Base-by-base conservation (phyloP, 2,888 invertebrate genomes). In the Agrotis segetum region DNA sequence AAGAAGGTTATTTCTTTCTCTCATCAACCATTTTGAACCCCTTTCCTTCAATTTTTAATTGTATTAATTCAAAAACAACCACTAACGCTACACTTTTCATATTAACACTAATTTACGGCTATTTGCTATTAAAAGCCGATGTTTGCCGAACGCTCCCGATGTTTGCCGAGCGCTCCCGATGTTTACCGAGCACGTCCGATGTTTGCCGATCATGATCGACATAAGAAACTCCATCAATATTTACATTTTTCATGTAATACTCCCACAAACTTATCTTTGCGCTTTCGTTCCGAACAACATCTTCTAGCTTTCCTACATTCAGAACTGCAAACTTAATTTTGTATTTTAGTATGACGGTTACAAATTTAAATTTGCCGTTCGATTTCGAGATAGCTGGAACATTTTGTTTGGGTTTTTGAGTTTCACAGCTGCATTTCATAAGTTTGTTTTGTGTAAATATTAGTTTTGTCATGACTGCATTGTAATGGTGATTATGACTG, bases 141-240 rank as follows among this genome's bases (percentile, higher is more conserved):
- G 82, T 81, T 71, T 74, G 50, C 77, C 77, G 77, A 75, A 67
- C 60, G 78, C 74, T 65, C 71, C 81, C 83, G 87, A 85, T 71
- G 82, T 81, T 71, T 74, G 47, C 77, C 77, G 77, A 75, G 67
- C 63, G 78, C 74, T 65, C 71, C 74, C 80, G 87, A 79, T 69
- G 84, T 85, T 72, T 79, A 34, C 79, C 79, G 80, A 83, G 63
- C 72, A 63, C 67, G 60, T 52, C 80, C 88, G 85, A 85, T 83
- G 85, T 88, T 85, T 88, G 50, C 74, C 85, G 85, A 88, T 85
- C 89, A 88, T 85, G 87, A 87, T 89, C 87, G 89, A 87, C 84
- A 81, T 86, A 85, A 83, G 70, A 70, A 74, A 85, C 78, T 68
- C 44, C 44, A 71, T 52, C 59, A 82, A 85, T 87, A 85, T 88